Base-by-base conservation (phyloP, 2,113 vertebrate species). In the Carassius carassius region DNA sequence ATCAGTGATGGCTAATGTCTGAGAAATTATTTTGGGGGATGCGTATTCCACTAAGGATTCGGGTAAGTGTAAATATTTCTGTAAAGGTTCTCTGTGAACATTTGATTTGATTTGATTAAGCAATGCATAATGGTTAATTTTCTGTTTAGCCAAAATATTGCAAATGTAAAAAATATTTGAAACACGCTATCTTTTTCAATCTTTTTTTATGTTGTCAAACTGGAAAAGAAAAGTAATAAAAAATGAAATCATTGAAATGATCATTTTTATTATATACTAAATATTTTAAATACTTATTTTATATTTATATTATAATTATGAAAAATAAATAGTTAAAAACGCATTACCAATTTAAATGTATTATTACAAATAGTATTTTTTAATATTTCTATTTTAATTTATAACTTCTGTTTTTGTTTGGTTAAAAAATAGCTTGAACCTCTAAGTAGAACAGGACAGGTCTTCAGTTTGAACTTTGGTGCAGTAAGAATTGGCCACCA, bases 401-500 rank as follows among this genome's bases (percentile, higher is more conserved):
- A 9, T 19, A 69, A 8, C 16, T 32, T 8, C 6, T 16, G 4
- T 35, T 19, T 16, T 11, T 4, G 5, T n/a, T 72, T n/a, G 7
- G 9, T 72, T 13, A 44, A 44, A 44, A 44, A 44, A 13, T 8
- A 12, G 23, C 6, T 49, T 51, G 8, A 25, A 73, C n/a, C 5
- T 25, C 47, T 5, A 73, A 75, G 73, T 12, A 49, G 44, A 75
- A 25, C 5, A 56, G 9, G 25, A 69, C 29, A 51, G 11, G 19
- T 35, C 23, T 54, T 49, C 11, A 47, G 58, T 76, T 21, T 47
- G 1, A 77, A 17, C 12, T 84, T 65, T 63, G 49, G 56, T 65
- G 12, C 72, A 51, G 49, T 41, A 67, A 74, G 58, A 49, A 19
- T 29, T 47, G 5, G 29, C 78, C 86, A 82, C 73, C 83, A 87